A percentile compares a stretch with the other conserved stretches of the same genome.
phyloP scores from a whole-genome alignment of 2,113 vertebrate species.

The Dicerorhinus sumatrensis region DNA sequence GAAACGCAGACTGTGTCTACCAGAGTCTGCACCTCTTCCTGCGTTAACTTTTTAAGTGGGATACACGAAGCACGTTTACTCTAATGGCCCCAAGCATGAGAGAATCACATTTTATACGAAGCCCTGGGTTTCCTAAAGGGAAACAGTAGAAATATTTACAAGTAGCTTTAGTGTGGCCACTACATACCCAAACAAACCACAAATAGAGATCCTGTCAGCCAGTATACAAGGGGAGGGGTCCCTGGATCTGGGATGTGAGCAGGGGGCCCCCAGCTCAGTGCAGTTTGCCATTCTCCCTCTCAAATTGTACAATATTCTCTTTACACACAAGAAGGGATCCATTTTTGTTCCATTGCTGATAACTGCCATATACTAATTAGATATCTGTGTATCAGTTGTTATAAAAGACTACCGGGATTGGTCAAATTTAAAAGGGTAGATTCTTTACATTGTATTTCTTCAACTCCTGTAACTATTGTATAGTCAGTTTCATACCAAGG shows the following conservation, averaged over 20 bases:
- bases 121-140: constrained; percentile 48
- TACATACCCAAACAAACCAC: constrained; percentile 11
- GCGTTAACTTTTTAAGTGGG: constrained; percentile 65
- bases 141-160: constrained; percentile 69
- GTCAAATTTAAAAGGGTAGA: background rate
- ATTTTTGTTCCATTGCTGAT: background rate
- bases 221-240: background rate
- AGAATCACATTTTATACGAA: constrained; percentile 63
- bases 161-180: constrained; percentile 51
- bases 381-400: background rate
- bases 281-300: background rate
- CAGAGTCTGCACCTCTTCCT: constrained; percentile 74
- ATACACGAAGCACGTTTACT: constrained; percentile 26
- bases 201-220: background rate
- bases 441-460: background rate
- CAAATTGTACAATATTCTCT: background rate
- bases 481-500: background rate
- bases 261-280: background rate
- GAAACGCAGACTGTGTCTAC: constrained; percentile 72
- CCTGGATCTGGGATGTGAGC: background rate
- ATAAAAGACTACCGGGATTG: background rate
- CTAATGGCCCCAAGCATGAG: constrained; percentile 65
- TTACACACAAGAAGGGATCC: background rate
- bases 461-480: background rate
- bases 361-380: background rate